Evolutionary conservation across 2,888 invertebrate genomes (phyloP), one percentile per base, ranked within the genome.

Genomic region (Acleris cristana): DNA sequence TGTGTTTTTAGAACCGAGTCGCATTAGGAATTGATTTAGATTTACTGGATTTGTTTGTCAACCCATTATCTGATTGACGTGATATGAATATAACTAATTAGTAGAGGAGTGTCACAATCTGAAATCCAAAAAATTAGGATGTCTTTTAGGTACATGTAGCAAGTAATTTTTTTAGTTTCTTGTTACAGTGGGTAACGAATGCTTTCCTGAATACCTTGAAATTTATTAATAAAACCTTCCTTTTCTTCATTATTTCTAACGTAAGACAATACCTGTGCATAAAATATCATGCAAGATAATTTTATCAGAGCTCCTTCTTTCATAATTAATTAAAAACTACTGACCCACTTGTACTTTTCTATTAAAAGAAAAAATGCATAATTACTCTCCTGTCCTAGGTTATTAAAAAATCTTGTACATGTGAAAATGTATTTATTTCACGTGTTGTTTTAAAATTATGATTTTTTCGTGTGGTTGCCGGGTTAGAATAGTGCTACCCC

Each of bases 281-380:
- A 61, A 62, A 66, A 66, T 57, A 66, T 57, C 51, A 57, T 34
- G 12, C 26, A 26, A 52, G 45, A 66, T 52, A 19, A 51, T 51
- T 52, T 55, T 52, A 66, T 66, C 66, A 34, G 45, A 34, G 52
- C 45, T 61, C 10, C 59, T 52, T 62, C 52, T 56, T 44, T 45
- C 52, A 53, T 61, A 57, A 57, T 57, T 66, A 66, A 57, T 66
- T 65, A 65, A 57, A 66, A 62, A 57, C 61, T 23, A 30, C 62
- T 66, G 52, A 62, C 66, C 66, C 19, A 23, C 51, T 59, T 51
- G 34, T 62, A 66, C 34, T 57, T 61, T 52, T 48, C 55, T 57
- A 34, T 48, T 53, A 30, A 53, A 60, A 57, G 52, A 56, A 66
- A 57, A 52, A 62, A 52, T 21, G 56, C 51, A 56, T 61, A 66